A percentile compares a stretch with the other conserved stretches of the same genome.
Conservation (phyloP, 2,113 vertebrate genomes). For the Lipophrys pholis region DNA sequence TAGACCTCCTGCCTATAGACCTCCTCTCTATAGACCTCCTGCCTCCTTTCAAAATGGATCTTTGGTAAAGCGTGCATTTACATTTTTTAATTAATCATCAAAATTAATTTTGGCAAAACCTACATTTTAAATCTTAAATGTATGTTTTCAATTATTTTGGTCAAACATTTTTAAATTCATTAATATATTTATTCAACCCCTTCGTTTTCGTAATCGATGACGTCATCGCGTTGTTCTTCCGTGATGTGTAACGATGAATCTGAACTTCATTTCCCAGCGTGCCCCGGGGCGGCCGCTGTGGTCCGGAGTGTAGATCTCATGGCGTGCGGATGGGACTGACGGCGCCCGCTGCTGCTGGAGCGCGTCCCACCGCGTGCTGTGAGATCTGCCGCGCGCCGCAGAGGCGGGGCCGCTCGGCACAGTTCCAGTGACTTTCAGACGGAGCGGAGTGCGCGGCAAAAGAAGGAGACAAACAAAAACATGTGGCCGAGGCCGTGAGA, state of each 20-base stretch:
- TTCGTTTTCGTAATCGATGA: too few relatives aligned
- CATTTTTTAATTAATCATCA: too few relatives aligned
- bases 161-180: too few relatives aligned
- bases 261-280: conserved; percentile 64
- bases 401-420: not conserved
- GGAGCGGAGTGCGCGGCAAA: conserved; percentile 84
- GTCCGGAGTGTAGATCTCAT: not conserved
- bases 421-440: conserved; percentile 24
- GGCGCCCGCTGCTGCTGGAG: rapidly evolving
- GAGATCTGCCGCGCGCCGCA: conserved; percentile 48
- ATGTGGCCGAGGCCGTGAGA: conserved; percentile 80
- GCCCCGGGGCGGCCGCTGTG: not conserved
- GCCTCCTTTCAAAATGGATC: too few relatives aligned
- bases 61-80: too few relatives aligned
- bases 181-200: too few relatives aligned
- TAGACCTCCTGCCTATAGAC: too few relatives aligned
- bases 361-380: rapidly evolving
- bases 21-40: too few relatives aligned
- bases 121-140: too few relatives aligned
- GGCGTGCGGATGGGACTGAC: not conserved
- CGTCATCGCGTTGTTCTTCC: conserved; percentile 48
- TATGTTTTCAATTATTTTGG: too few relatives aligned
- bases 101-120: too few relatives aligned
- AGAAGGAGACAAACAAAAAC: conserved; percentile 85
- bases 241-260: not conserved